Conservation (phyloP, 2,888 invertebrate genomes). For the Labia minor region DNA sequence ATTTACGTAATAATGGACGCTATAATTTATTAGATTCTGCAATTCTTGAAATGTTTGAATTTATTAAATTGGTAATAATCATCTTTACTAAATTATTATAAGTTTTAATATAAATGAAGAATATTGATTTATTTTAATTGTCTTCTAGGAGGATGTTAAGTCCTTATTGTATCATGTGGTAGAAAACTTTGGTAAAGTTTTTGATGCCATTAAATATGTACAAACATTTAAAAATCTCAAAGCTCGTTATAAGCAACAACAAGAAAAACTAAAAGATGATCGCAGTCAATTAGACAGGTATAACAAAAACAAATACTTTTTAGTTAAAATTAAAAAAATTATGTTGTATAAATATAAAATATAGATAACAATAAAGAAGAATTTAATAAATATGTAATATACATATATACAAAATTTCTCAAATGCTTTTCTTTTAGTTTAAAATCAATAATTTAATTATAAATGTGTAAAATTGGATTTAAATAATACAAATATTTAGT, state of each 20-base stretch:
- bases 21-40: constrained; percentile 99
- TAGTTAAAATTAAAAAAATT: background rate
- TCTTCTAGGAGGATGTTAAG: constrained; percentile 73
- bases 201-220: constrained; percentile 94
- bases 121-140: constrained; percentile 18
- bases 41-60: constrained; percentile 98
- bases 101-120: constrained; percentile 15
- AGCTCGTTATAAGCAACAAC: constrained; percentile 80
- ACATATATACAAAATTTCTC: too few species aligned
- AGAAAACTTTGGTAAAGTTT: constrained; percentile 87
- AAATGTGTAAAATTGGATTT: too few species aligned
- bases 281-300: constrained; percentile 61
- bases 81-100: constrained; percentile 20
- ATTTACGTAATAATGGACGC: constrained; percentile 90
- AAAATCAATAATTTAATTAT: too few species aligned
- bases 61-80: constrained; percentile 66
- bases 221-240: constrained; percentile 94
- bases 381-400: too few species aligned
- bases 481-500: too few species aligned
- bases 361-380: background rate
- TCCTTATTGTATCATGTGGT: constrained; percentile 85
- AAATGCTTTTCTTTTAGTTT: too few species aligned
- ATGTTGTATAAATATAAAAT: background rate
- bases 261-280: constrained; percentile 80
- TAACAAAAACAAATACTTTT: constrained; percentile 30